Evolutionary conservation across 2,113 vertebrate species (phyloP).

Genomic region (Eupsittula cactorum): DNA sequence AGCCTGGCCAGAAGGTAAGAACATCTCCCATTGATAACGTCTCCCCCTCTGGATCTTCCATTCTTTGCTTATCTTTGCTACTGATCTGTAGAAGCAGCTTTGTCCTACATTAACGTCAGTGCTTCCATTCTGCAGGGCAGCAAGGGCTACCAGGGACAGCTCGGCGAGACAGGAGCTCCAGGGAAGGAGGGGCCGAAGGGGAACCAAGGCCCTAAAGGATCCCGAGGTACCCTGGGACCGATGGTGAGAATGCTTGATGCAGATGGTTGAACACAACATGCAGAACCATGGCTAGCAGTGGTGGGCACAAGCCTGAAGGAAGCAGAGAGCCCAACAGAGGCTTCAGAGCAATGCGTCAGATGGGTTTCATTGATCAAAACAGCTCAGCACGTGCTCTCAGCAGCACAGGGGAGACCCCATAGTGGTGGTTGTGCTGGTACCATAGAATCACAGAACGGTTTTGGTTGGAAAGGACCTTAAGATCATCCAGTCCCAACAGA

Average conservation of each 20-base stretch:
- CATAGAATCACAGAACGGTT: background rate
- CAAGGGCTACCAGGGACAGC: constrained; percentile 91
- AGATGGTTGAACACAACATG: background rate
- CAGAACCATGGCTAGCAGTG: background rate
- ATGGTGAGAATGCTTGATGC: constrained; percentile 81
- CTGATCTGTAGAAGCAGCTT: background rate
- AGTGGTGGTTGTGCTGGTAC: background rate
- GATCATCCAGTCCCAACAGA: background rate
- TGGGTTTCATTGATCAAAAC: background rate
- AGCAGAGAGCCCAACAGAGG: background rate
- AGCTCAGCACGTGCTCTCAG: background rate
- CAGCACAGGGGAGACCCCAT: background rate
- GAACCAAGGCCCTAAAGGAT: constrained; percentile 91
- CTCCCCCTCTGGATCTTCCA: background rate
- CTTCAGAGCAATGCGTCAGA: background rate
- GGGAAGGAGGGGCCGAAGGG: constrained; percentile 87
- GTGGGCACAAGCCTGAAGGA: background rate
- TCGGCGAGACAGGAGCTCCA: constrained; percentile 88
- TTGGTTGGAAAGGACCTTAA: background rate
- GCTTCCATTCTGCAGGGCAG: constrained; percentile 79
- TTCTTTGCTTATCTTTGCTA: background rate
- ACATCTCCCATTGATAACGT: fast-evolving
- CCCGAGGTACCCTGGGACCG: constrained; percentile 93
- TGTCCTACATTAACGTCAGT: background rate
- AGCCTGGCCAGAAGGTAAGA: constrained; percentile 89